Evolutionary conservation across 2,888 invertebrate genomes (phyloP).

Genomic region (Dolichopus griseipennis): DNA sequence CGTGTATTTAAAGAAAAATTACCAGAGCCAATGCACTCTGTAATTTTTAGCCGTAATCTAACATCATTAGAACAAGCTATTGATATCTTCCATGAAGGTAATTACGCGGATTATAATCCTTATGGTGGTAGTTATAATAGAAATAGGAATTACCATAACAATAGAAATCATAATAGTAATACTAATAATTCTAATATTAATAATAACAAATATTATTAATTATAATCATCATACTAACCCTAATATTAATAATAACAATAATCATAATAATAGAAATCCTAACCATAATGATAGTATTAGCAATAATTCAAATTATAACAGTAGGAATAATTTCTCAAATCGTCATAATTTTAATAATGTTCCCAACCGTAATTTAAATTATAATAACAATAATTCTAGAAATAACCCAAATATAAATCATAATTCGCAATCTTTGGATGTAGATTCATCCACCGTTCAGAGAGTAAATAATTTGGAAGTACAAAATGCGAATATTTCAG

Average conservation of each 20-base stretch:
- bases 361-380: background rate
- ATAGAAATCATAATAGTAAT: background rate
- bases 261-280: background rate
- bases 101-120: conserved; percentile 14
- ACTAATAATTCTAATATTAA: background rate
- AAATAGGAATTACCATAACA: background rate
- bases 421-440: conserved; percentile 10
- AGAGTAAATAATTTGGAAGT: conserved; percentile 10
- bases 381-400: background rate
- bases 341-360: background rate
- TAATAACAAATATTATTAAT: background rate
- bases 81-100: conserved; percentile 10
- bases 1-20: too few relatives aligned
- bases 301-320: background rate
- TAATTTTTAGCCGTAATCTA: too few relatives aligned
- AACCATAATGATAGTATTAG: background rate
- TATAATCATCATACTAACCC: background rate
- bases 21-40: too few relatives aligned
- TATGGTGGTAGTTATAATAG: background rate
- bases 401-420: background rate
- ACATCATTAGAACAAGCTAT: too few relatives aligned
- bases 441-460: conserved; percentile 7
- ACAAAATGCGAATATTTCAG: background rate
- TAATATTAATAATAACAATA: background rate
- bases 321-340: background rate